Evolutionary conservation across 2,797 vertebrate species (phyloP), one percentile per base, ranked within the genome.

Genomic region (Pangasius macronema): DNA sequence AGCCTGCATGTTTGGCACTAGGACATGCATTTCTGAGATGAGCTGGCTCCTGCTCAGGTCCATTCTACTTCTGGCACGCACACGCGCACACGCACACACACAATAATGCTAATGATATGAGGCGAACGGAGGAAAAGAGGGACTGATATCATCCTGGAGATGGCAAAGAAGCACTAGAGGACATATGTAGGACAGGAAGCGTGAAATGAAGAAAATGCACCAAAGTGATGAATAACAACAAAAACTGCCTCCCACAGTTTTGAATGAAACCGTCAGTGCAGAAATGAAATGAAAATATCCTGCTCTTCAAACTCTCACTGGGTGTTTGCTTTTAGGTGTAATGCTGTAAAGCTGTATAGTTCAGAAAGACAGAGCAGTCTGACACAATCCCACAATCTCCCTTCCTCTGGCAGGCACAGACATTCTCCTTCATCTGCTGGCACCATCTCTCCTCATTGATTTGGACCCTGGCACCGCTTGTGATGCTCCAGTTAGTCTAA

Each of bases 401-500:
- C 84, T 81, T 91, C 89, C 87, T 20, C 87, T 90, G 89, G 85
- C 84, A 86, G 88, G 33, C 84, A 91, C 87, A 91, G 67, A 88
- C 76, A 89, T 90, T 91, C 90, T 91, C 75, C 89, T 90, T 90
- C 90, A 87, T 85, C 90, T 89, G 86, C 88, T 84, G 86, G 67
- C 73, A 63, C 72, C 49, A 55, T 84, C 73, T 20, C 46, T 81
- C 67, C 85, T 90, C 92, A 90, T 91, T 87, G 90, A 91, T 93
- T 92, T 92, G 79, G 89, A 88, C 82, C 68, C 90, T 86, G 90
- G 90, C 91, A 89, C 91, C 87, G 81, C 14, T 65, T 87, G 90
- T 86, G 91, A 94, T 91, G 91, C 91, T 93, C 88, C 82, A 68
- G 90, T 75, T 90, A 84, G 72, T 82, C 83, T 89, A 88, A 90